Evolutionary conservation across 2,888 invertebrate species (phyloP).

Genomic region (Charanyca ferruginea): DNA sequence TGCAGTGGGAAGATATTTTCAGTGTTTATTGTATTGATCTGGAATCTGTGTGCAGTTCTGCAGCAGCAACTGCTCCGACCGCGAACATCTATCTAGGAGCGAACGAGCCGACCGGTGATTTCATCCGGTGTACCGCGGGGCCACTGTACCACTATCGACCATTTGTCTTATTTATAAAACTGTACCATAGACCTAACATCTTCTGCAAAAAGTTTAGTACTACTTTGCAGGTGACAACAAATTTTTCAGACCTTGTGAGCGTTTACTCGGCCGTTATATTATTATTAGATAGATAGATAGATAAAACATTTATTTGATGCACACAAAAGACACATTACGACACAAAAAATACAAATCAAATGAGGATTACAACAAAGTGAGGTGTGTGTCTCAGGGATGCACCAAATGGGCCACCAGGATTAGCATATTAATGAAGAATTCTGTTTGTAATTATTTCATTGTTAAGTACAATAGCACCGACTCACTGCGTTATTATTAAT

Average conservation of each 20-base stretch:
- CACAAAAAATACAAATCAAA: too few relatives aligned
- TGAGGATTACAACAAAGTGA: too few relatives aligned
- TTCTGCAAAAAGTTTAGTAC: background rate
- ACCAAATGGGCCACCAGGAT: too few relatives aligned
- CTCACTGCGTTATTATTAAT: conserved; percentile 9
- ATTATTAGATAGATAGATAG: too few relatives aligned
- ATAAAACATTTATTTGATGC: too few relatives aligned
- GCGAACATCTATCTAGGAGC: conserved; percentile 6
- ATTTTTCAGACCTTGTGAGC: conserved; percentile 18
- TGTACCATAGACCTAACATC: background rate
- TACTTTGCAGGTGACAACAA: conserved; percentile 11
- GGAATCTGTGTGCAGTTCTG: conserved; percentile 43
- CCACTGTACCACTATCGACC: conserved; percentile 16
- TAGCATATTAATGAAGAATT: conserved; percentile 39
- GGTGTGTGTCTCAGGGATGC: too few relatives aligned
- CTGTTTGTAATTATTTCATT: conserved; percentile 33
- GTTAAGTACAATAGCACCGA: conserved; percentile 10
- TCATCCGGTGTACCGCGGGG: conserved; percentile 41
- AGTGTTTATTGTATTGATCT: conserved; percentile 50
- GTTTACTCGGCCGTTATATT: conserved; percentile 12
- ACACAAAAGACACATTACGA: too few relatives aligned
- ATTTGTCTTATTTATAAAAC: conserved; percentile 6
- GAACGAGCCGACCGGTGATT: conserved; percentile 36
- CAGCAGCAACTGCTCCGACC: conserved; percentile 41
- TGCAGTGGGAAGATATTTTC: background rate